Percentiles rank a stretch among this genome's conserved stretches.
Conservation (phyloP, 37 sponge, comb jelly and placozoan species). For the Theonella swinhoei region DNA sequence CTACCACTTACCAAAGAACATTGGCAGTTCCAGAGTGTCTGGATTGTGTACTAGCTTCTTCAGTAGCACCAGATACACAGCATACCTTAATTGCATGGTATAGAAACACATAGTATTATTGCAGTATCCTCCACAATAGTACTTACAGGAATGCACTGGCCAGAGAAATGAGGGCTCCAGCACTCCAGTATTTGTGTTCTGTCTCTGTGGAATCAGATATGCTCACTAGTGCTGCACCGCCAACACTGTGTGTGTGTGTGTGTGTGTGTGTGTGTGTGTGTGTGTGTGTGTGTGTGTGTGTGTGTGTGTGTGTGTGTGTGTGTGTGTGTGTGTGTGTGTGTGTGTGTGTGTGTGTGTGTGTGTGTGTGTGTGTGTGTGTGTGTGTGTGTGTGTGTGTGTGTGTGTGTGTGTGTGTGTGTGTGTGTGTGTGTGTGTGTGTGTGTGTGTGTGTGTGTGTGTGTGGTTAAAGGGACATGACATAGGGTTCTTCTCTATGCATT, state of each 20-base stretch:
- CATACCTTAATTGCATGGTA: slow-evolving; percentile 63
- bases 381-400: no score
- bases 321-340: no score
- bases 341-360: no score
- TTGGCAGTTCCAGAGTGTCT: slow-evolving; percentile 78
- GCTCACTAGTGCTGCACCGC: slow-evolving; percentile 65
- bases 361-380: no score
- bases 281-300: no score
- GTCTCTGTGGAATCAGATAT: slow-evolving; percentile 31
- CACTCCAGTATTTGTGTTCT: neutral
- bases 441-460: no score
- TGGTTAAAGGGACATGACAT: no score
- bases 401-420: no score
- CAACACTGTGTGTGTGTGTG: slow-evolving; percentile 38
- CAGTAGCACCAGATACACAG: slow-evolving; percentile 71
- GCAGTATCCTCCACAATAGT: neutral
- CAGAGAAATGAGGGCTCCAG: slow-evolving; percentile 41
- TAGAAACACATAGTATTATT: neutral
- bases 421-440: no score
- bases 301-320: no score
- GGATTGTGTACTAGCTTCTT: slow-evolving; percentile 46
- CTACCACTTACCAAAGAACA: slow-evolving; percentile 89
- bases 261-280: no score
- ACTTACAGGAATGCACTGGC: slow-evolving; percentile 78
- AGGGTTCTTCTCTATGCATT: no score